Evolutionary conservation across 2,797 vertebrate species (phyloP).

Genomic region (Leptoclinus maculatus): DNA sequence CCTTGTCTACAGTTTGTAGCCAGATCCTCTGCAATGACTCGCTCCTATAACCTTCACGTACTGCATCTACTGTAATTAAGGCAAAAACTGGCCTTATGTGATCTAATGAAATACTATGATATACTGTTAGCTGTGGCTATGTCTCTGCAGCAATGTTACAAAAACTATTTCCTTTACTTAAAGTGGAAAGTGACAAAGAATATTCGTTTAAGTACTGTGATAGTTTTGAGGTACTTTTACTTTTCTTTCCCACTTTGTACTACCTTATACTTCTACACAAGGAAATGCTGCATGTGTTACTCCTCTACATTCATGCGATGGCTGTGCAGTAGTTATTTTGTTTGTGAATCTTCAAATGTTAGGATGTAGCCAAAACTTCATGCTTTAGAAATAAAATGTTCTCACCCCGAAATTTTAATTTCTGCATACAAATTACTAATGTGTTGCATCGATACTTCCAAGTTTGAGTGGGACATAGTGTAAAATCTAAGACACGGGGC

Average conservation of each 20-base stretch:
- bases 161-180: not conserved
- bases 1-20: not conserved
- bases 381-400: not conserved
- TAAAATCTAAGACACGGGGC: not conserved
- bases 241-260: not conserved
- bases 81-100: not conserved
- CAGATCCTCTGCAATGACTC: not conserved
- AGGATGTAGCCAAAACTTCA: not conserved
- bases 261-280: not conserved
- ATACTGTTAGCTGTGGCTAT: not conserved
- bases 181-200: not conserved
- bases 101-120: not conserved
- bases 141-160: not conserved
- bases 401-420: not conserved
- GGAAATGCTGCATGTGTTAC: not conserved
- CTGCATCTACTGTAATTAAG: not conserved
- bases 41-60: not conserved
- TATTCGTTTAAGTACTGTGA: not conserved
- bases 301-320: too few species aligned
- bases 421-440: not conserved
- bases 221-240: not conserved
- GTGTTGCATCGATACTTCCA: not conserved
- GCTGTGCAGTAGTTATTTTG: not conserved
- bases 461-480: not conserved
- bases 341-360: not conserved